Evolutionary conservation across 2,113 vertebrate genomes (phyloP).

Genomic region (Corythoichthys intestinalis): DNA sequence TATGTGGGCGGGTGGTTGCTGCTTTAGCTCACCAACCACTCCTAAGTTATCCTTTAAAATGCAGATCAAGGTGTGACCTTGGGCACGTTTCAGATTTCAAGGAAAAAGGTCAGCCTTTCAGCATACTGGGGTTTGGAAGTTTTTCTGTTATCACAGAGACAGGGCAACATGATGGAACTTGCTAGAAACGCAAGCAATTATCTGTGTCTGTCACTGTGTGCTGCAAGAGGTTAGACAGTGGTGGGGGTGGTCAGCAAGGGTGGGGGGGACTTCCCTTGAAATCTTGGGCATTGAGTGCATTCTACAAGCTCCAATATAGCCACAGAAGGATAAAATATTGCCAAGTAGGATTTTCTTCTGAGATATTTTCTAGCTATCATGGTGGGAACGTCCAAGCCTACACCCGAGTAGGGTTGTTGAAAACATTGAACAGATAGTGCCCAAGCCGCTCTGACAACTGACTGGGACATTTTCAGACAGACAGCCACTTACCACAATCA

Average conservation of each 20-base stretch:
- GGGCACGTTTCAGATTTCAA: slow-evolving; percentile 15
- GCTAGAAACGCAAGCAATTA: slow-evolving; percentile 15
- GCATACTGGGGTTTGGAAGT: slow-evolving; percentile 9
- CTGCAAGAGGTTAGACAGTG: not conserved
- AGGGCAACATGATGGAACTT: not conserved
- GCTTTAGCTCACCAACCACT: slow-evolving; percentile 38
- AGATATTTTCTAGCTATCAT: too few species aligned
- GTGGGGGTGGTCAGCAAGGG: not conserved
- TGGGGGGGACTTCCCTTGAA: not conserved
- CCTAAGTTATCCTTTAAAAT: slow-evolving; percentile 41
- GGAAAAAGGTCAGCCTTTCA: slow-evolving; percentile 44
- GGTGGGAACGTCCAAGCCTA: too few species aligned
- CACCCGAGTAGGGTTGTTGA: too few species aligned
- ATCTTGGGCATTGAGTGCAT: not conserved
- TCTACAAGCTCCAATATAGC: slow-evolving; percentile 32
- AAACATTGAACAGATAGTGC: too few species aligned
- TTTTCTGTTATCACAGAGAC: slow-evolving; percentile 34
- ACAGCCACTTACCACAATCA: slow-evolving; percentile 5
- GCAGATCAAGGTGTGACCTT: slow-evolving; percentile 27
- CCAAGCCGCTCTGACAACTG: not conserved
- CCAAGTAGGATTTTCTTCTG: not conserved
- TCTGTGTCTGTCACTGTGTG: slow-evolving; percentile 5
- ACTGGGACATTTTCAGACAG: slow-evolving; percentile 20
- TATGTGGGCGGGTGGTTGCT: slow-evolving; percentile 8
- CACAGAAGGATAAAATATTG: slow-evolving; percentile 41